Evolutionary conservation across 2,113 vertebrate species (phyloP).

Genomic region (Thalassarche chlororhynchos): DNA sequence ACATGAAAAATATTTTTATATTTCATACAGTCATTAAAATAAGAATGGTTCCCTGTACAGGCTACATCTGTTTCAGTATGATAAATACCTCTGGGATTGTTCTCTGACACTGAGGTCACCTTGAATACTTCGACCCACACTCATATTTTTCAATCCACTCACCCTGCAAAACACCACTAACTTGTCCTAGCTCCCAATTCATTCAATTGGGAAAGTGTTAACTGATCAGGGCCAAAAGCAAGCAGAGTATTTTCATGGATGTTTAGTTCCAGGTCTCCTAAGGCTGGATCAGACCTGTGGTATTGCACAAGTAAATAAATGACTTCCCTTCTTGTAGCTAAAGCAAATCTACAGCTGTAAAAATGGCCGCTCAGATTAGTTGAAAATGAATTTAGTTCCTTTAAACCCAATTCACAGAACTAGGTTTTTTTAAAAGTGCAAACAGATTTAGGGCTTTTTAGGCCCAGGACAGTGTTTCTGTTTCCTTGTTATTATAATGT

Average conservation of each 20-base stretch:
- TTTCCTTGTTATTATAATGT: background rate
- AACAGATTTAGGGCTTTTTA: background rate
- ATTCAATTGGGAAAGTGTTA: background rate
- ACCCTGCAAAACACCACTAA: background rate
- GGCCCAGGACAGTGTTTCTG: background rate
- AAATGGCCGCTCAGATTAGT: background rate
- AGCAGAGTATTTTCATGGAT: background rate
- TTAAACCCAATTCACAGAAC: background rate
- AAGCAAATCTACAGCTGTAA: background rate
- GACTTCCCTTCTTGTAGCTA: background rate
- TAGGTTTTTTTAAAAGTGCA: background rate
- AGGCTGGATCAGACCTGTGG: background rate
- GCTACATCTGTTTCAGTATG: background rate
- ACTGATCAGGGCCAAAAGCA: background rate
- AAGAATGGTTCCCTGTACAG: background rate
- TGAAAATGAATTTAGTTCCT: background rate
- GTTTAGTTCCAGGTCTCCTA: background rate
- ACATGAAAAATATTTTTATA: background rate
- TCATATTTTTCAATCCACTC: background rate
- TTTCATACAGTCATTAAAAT: background rate
- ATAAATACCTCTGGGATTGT: background rate
- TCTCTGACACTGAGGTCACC: background rate
- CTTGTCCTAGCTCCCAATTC: background rate
- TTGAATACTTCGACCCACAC: background rate
- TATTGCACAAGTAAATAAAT: background rate